These are phyloP conservation scores for Phocoena phocoena DNA, from an alignment of 2,113 vertebrate genomes.

Conservation along the genomic window DNA sequence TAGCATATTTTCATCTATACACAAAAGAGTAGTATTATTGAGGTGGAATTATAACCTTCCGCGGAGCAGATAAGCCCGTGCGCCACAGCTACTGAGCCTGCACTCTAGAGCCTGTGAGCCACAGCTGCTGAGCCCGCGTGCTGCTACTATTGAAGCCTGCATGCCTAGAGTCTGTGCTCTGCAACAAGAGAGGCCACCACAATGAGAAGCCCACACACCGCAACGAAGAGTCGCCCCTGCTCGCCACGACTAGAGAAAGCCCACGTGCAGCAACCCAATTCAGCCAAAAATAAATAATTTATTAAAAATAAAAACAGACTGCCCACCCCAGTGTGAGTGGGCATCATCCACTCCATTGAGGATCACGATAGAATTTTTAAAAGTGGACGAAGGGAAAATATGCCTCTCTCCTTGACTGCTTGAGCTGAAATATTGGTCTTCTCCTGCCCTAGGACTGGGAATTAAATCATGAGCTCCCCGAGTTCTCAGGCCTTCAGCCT, in stretches of 20 bases:
- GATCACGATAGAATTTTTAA: neutral
- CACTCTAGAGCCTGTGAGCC: too few species aligned
- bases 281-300: too few species aligned
- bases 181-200: too few species aligned
- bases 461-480: neutral
- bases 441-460: neutral
- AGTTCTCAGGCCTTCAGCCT: neutral
- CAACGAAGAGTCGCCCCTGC: too few species aligned
- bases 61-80: too few species aligned
- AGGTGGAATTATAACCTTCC: neutral
- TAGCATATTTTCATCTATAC: neutral
- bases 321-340: neutral
- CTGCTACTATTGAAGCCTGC: too few species aligned
- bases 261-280: too few species aligned
- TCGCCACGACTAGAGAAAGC: too few species aligned
- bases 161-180: too few species aligned
- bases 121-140: too few species aligned
- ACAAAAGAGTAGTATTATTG: neutral
- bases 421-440: neutral
- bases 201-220: too few species aligned
- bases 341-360: neutral
- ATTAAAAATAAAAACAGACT: neutral
- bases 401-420: neutral
- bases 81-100: too few species aligned
- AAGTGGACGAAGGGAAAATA: neutral